Evolutionary conservation across 2,888 invertebrate genomes (phyloP).

Genomic region (Drosophila macrospina): DNA sequence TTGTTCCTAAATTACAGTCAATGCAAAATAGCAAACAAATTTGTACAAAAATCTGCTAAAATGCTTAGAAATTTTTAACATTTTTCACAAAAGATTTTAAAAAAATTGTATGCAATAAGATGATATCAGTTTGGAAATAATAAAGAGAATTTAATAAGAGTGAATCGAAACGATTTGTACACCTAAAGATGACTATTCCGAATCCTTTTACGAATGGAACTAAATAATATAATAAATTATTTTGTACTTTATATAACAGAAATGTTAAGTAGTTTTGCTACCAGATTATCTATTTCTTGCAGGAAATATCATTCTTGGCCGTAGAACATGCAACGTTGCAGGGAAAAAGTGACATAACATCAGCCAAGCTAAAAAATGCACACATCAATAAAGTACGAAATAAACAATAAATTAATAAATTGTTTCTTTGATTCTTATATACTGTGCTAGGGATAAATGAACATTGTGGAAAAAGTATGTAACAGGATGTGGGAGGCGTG

Average conservation of each 20-base stretch:
- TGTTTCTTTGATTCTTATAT: not conserved
- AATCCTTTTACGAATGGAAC: not conserved
- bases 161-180: not conserved
- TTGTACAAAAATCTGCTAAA: not conserved
- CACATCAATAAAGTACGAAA: not conserved
- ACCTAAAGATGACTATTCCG: not conserved
- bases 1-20: not conserved
- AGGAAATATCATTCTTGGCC: not conserved
- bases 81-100: not conserved
- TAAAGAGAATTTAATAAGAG: not conserved
- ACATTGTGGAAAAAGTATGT: too few species aligned
- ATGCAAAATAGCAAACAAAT: not conserved
- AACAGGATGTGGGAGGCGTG: too few species aligned
- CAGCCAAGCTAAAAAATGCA: not conserved
- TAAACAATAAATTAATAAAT: not conserved
- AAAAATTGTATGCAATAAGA: not conserved
- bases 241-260: constrained; percentile 5
- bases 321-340: not conserved
- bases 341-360: not conserved
- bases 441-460: too few species aligned
- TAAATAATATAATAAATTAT: constrained; percentile 12
- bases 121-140: not conserved
- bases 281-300: constrained; percentile 1
- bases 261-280: constrained; percentile 5
- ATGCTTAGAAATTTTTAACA: not conserved